Evolutionary conservation across 2,888 invertebrate genomes (phyloP), one percentile per base, ranked within the genome.

Genomic region (Amphimallon solstitiale): DNA sequence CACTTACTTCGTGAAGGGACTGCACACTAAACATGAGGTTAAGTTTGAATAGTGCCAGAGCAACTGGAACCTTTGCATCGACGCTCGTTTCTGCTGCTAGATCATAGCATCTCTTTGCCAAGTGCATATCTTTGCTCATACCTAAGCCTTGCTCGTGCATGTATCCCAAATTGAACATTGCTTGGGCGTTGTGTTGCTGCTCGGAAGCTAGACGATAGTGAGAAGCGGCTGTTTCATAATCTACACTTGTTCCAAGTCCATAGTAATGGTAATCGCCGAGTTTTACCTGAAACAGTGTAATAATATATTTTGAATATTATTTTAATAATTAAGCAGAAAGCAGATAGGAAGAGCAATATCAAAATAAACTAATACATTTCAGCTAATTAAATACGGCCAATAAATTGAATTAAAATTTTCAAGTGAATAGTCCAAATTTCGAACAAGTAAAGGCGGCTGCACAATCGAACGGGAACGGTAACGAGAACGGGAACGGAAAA

Each of bases 81-180:
- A 91, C 86, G 79, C 93, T 94, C 0, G 96, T 93, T 80, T 97
- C 95, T 0, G 94, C 94, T 0, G 98, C 97, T 82, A 94, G 88
- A 85, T 99, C 99, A 84, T 98, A 99, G 54, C 78, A 79, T 63
- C 65, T 48, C 84, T 99, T 99, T 21, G 99, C 99, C 66, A 99
- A 85, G 85, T 99, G 96, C 78, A 95, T 89, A 85, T 99, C 93
- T 63, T 86, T 87, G 5, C 89, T 86, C 84, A 99, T 91, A 5
- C 99, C 99, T 19, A 98, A 85, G 0, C 99, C 99, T 73, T 94
- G 93, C 83, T 98, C 98, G 83, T 99, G 98, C 99, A 99, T 99
- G 83, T 98, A 99, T 19, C 97, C 99, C 70, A 99, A 87, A 85
- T 99, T 99, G 83, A 99, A 99, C 90, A 98, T 97, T 2, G 99